phyloP scores from a whole-genome alignment of 2,797 vertebrate species.

The Clarias pachynema region DNA sequence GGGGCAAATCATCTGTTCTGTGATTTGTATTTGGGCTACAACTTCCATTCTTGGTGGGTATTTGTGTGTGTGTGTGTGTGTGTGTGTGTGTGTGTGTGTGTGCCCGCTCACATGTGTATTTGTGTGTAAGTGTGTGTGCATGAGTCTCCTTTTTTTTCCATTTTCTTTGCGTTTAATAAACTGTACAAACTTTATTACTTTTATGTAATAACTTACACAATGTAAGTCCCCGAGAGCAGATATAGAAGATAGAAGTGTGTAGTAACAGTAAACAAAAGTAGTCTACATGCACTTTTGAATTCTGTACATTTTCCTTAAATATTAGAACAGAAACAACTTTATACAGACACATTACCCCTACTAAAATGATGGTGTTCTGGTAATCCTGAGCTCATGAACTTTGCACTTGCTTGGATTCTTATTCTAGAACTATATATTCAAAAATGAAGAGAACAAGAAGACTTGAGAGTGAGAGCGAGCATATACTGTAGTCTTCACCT shows the following conservation, averaged over 20 bases:
- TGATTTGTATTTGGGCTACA: conserved; percentile 41
- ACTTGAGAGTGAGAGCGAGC: neutral
- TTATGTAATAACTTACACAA: conserved; percentile 20
- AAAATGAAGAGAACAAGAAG: neutral
- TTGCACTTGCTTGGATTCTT: neutral
- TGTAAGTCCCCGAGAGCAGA: conserved; percentile 24
- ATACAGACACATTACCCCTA: neutral
- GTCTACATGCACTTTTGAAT: conserved; percentile 5
- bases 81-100: conserved; percentile 29
- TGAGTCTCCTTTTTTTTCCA: neutral
- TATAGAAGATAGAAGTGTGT: neutral
- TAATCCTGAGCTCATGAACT: neutral
- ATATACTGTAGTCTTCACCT: neutral
- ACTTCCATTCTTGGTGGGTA: conserved; percentile 41
- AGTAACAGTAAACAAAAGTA: conserved; percentile 22
- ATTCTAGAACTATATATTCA: neutral
- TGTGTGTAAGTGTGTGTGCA: conserved; percentile 24
- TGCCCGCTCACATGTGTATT: neutral
- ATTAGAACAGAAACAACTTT: conserved; percentile 24
- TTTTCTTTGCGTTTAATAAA: conserved; percentile 19
- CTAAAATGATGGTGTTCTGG: neutral
- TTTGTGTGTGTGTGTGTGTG: conserved; percentile 30
- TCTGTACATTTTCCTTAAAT: neutral
- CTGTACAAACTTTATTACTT: conserved; percentile 3
- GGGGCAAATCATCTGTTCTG: conserved; percentile 61